These are phyloP conservation scores for Cataglyphis cursor DNA, from an alignment of 2,888 invertebrate species.

Conservation along the genomic window DNA sequence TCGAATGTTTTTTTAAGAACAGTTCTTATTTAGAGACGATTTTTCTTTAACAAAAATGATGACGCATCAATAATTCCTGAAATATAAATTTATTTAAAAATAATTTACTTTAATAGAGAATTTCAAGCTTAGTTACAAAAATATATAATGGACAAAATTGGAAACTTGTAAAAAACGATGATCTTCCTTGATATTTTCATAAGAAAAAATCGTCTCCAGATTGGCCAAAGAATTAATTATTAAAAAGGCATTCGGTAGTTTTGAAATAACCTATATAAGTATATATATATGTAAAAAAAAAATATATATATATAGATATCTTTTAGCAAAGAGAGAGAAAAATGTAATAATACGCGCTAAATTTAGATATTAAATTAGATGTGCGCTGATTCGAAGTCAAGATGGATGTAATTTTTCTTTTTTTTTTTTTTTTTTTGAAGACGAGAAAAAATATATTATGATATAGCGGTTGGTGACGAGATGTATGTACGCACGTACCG, in stretches of 20 bases:
- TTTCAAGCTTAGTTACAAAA: background rate
- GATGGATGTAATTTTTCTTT: constrained; percentile 37
- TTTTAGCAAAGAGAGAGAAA: constrained; percentile 47
- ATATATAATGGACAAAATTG: background rate
- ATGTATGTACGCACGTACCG: constrained; percentile 58
- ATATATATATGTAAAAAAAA: constrained; percentile 50
- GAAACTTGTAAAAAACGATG: background rate
- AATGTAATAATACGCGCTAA: constrained; percentile 58
- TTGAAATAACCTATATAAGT: constrained; percentile 34
- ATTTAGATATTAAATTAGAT: constrained; percentile 59
- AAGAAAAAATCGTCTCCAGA: background rate
- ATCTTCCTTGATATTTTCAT: background rate
- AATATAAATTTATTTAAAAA: background rate
- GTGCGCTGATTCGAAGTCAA: constrained; percentile 63
- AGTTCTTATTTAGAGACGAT: background rate
- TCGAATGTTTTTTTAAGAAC: background rate
- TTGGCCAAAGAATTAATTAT: background rate
- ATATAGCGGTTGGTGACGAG: constrained; percentile 52
- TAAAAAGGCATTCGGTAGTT: background rate
- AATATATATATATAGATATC: constrained; percentile 35
- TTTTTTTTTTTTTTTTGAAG: constrained; percentile 13
- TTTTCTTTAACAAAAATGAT: background rate
- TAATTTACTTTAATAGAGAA: background rate
- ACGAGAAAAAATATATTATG: constrained; percentile 41
- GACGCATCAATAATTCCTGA: background rate